phyloP scores from a whole-genome alignment of 1,140 invertebrate species.

The Heliconius nattereri region DNA sequence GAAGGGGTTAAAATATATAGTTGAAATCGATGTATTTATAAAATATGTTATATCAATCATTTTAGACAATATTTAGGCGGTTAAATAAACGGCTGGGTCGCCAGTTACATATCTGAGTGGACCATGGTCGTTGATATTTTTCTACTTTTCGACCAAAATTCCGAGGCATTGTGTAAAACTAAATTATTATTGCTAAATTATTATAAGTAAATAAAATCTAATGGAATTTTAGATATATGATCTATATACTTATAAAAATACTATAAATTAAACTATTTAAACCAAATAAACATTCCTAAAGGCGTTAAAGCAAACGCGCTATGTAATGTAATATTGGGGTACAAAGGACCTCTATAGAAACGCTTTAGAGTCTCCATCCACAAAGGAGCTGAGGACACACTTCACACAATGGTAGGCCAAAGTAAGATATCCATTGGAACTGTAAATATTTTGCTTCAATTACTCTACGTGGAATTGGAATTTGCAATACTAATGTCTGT shows the following conservation, averaged over 20 bases:
- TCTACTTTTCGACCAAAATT: too few relatives aligned
- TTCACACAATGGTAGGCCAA: slow-evolving; percentile 13
- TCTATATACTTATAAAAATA: too few relatives aligned
- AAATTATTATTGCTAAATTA: too few relatives aligned
- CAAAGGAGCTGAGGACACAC: slow-evolving; percentile 24
- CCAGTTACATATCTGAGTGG: too few relatives aligned
- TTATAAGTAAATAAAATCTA: too few relatives aligned
- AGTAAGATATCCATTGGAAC: slow-evolving; percentile 17
- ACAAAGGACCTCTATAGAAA: slow-evolving; percentile 26
- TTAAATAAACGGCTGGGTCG: too few relatives aligned
- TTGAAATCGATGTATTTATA: not conserved
- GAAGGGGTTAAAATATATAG: not conserved
- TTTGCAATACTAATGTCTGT: slow-evolving; percentile 11
- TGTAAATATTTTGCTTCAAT: slow-evolving; percentile 35
- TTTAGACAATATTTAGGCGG: not conserved
- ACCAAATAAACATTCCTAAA: not conserved
- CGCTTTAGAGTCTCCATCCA: slow-evolving; percentile 19
- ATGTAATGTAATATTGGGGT: slow-evolving; percentile 15
- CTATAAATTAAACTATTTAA: too few relatives aligned
- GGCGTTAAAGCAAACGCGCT: slow-evolving; percentile 1
- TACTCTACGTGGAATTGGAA: slow-evolving; percentile 16
- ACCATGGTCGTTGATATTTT: too few relatives aligned
- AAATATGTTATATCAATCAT: not conserved
- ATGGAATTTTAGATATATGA: too few relatives aligned
- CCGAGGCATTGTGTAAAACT: too few relatives aligned